Evolutionary conservation across 1,140 invertebrate species (phyloP).

Genomic region (Drosophila azteca): DNA sequence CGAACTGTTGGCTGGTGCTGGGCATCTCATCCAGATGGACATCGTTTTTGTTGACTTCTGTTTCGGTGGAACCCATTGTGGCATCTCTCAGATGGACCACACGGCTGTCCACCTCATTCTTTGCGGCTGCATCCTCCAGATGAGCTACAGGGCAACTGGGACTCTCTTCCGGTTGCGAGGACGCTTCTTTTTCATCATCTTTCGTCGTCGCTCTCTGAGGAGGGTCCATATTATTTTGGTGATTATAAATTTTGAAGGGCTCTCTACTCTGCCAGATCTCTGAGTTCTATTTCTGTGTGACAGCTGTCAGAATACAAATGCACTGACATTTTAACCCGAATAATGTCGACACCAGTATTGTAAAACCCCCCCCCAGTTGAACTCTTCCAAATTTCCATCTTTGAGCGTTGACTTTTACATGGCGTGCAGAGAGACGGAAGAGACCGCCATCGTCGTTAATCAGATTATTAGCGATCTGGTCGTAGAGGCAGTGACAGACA

Average conservation of each 20-base stretch:
- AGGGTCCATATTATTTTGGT: slow-evolving; percentile 13
- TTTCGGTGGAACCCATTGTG: slow-evolving; percentile 52
- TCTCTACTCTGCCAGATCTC: not conserved
- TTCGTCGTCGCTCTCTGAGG: not conserved
- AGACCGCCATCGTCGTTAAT: slow-evolving; percentile 47
- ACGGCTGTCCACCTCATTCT: not conserved
- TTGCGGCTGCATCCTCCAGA: too few species aligned
- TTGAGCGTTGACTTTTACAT: slow-evolving; percentile 34
- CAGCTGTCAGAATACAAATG: slow-evolving; percentile 10
- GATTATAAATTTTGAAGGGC: slow-evolving; percentile 20
- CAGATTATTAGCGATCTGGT: slow-evolving; percentile 61
- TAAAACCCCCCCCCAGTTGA: slow-evolving; percentile 4
- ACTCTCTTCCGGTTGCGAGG: not conserved
- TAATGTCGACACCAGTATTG: slow-evolving; percentile 27
- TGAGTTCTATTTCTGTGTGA: slow-evolving; percentile 12
- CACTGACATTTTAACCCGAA: slow-evolving; percentile 19
- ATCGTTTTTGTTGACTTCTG: slow-evolving; percentile 30
- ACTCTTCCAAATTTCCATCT: slow-evolving; percentile 54
- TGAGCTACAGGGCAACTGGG: not conserved
- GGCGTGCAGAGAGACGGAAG: slow-evolving; percentile 53
- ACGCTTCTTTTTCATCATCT: not conserved
- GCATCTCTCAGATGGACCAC: slow-evolving; percentile 55
- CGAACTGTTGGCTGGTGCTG: slow-evolving; percentile 5
- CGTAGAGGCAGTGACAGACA: slow-evolving; percentile 44
- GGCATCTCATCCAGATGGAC: slow-evolving; percentile 10